Base-by-base conservation (phyloP, 2,113 vertebrate genomes). In the Mustela lutreola region DNA sequence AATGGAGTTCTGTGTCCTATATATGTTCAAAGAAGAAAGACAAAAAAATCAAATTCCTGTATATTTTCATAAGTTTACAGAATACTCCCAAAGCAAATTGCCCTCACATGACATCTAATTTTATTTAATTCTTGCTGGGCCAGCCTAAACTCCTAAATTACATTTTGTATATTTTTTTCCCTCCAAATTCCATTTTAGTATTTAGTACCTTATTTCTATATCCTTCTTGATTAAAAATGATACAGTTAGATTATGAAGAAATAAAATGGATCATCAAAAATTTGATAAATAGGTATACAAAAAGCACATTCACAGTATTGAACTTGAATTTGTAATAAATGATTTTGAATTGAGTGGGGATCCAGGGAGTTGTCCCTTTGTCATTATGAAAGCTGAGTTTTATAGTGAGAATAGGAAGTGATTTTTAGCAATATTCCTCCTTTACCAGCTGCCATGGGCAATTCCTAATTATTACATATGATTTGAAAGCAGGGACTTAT, bases 391-490 rank as follows among this genome's bases (percentile, higher is more conserved):
- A 76, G 18, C 2, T 24, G 24, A 50, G 9, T 87, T 94, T 45
- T 84, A 2, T 12, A 39, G 5, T 73, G 22, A 36, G 16, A 95
- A 33, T 9, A 14, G 9, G 21, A 22, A 31, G 48, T 70, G 24
- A 71, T 58, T 70, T 92, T 94, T 82, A 80, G 42, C n/a, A 73
- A 75, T 53, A 86, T 3, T 62, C 39, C 9, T 81, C 39, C 36
- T 86, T 86, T 5, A 67, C 15, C 31, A 92, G 9, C 31, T 56
- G 19, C n/a, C 42, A 33, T n/a, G 19, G 42, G 22, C 21, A 91
- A 83, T 80, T 91, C 78, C 45, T 92, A 92, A 50, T 83, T 76
- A 84, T 80, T 42, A 87, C 31, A 91, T 42, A 67, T 63, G 2
- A 60, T 95, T 92, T 87, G 4, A 67, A 91, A 84, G 31, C 36